A percentile compares a stretch with the other conserved stretches of the same genome.
phyloP scores from a whole-genome alignment of 1,140 invertebrate genomes.

The Sipha flava region DNA sequence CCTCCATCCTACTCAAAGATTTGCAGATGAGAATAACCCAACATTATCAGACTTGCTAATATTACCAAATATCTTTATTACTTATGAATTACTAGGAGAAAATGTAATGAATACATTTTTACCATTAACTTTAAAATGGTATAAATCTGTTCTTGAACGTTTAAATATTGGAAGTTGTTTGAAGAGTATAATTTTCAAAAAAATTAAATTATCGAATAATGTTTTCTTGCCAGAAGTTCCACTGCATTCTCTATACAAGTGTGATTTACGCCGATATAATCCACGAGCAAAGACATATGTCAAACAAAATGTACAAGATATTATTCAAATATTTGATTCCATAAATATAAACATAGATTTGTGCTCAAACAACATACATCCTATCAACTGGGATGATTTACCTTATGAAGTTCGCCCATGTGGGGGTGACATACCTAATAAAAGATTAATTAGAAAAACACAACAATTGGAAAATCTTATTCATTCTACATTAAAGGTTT shows the following conservation, averaged over 20 bases:
- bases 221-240: conserved; percentile 43
- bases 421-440: conserved; percentile 67
- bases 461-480: conserved; percentile 83
- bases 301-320: conserved; percentile 58
- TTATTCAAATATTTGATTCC: conserved; percentile 24
- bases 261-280: conserved; percentile 66
- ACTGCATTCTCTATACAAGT: conserved; percentile 65
- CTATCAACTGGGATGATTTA: conserved; percentile 55
- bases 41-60: conserved; percentile 78
- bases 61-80: conserved; percentile 59
- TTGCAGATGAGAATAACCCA: conserved; percentile 72
- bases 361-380: conserved; percentile 44
- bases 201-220: not conserved
- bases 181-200: conserved; percentile 37
- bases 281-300: conserved; percentile 63
- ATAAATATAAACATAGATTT: conserved; percentile 12
- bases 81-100: conserved; percentile 50
- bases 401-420: conserved; percentile 65
- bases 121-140: conserved; percentile 62
- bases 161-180: conserved; percentile 41
- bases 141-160: conserved; percentile 43
- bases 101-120: conserved; percentile 48
- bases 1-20: conserved; percentile 53
- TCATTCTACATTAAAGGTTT: conserved; percentile 58
- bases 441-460: conserved; percentile 66